Conservation (phyloP, 2,113 vertebrate genomes). For the Osmerus mordax region DNA sequence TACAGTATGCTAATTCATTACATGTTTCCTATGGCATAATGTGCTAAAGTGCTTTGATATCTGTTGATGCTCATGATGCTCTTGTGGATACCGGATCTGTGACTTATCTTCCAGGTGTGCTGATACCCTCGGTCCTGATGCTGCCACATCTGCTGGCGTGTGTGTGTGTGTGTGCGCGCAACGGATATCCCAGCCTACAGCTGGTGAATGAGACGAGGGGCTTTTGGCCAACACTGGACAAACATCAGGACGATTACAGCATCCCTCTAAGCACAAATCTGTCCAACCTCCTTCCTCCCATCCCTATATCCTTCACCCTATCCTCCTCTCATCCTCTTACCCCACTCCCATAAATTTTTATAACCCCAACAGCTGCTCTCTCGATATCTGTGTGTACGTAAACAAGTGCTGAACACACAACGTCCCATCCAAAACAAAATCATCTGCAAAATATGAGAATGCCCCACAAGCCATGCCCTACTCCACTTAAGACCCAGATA, state of each 20-base stretch:
- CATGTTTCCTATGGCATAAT: too few species aligned
- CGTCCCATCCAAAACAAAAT: constrained; percentile 12
- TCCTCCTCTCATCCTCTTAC: neutral
- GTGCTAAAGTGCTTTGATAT: neutral
- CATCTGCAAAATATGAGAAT: neutral
- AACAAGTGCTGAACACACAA: constrained; percentile 22
- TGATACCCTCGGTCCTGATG: neutral
- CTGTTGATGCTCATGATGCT: neutral
- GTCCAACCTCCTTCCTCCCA: constrained; percentile 4
- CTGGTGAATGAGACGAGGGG: neutral
- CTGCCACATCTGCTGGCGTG: neutral
- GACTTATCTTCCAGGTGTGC: neutral
- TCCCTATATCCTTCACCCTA: neutral
- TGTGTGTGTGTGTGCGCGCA: neutral
- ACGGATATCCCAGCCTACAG: neutral
- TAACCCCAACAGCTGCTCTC: constrained; percentile 45
- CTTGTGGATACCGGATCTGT: neutral
- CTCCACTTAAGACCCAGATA: too few species aligned
- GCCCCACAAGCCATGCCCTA: too few species aligned
- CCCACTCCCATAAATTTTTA: constrained; percentile 32
- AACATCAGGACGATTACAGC: constrained; percentile 6
- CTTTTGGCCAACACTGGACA: neutral
- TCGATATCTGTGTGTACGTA: constrained; percentile 11
- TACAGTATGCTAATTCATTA: too few species aligned
- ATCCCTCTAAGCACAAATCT: neutral